Evolutionary conservation across 2,888 invertebrate genomes (phyloP).

Genomic region (Entomobrya multifasciata): DNA sequence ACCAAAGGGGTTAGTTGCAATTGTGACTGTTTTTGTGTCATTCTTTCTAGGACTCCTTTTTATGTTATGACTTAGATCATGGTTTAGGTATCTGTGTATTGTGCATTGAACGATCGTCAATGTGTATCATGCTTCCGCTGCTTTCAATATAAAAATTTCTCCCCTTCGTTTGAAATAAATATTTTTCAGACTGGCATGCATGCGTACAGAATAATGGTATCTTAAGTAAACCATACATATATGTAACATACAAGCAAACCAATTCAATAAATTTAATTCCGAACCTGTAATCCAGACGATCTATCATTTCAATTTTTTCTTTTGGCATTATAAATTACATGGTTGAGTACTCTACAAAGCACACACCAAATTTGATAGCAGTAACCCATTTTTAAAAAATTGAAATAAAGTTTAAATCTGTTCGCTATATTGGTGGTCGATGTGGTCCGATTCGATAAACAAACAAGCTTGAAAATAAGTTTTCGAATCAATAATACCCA

Average conservation of each 20-base stretch:
- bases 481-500: slow-evolving; percentile 4
- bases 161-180: no score
- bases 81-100: no score
- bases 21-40: slow-evolving; percentile 5
- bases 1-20: slow-evolving; percentile 37
- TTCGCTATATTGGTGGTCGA: slow-evolving; percentile 21
- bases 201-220: background rate
- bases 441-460: slow-evolving; percentile 38
- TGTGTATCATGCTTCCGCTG: background rate
- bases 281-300: slow-evolving; percentile 26
- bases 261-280: background rate
- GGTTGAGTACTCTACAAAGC: slow-evolving; percentile 10
- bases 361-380: background rate
- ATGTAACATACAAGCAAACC: background rate
- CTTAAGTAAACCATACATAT: slow-evolving; percentile 8
- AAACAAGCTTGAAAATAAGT: slow-evolving; percentile 14
- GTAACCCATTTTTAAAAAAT: background rate
- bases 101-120: background rate
- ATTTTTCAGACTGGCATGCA: no score
- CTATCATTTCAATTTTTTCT: background rate
- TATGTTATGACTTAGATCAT: background rate
- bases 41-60: background rate
- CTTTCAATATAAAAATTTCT: no score
- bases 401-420: background rate
- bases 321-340: slow-evolving; percentile 28